phyloP scores from a whole-genome alignment of 2,888 invertebrate species.

The Theretra japonica region DNA sequence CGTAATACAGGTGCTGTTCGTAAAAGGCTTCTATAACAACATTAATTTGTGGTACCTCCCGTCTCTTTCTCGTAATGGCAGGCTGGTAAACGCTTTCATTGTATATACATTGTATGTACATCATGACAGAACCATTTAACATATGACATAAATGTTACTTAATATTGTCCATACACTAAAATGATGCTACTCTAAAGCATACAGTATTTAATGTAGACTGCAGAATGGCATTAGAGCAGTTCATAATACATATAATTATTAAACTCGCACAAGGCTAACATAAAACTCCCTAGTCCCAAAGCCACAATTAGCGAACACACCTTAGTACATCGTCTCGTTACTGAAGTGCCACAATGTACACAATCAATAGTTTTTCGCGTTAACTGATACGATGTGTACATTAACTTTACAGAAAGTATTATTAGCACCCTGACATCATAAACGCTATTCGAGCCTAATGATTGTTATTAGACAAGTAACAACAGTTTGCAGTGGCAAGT shows the following conservation, averaged over 20 bases:
- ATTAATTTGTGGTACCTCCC: neutral
- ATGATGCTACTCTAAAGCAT: too few relatives aligned
- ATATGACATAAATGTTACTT: too few relatives aligned
- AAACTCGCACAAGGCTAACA: neutral
- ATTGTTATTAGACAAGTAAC: constrained; percentile 45
- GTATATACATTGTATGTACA: neutral
- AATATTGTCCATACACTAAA: too few relatives aligned
- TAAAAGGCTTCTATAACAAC: neutral
- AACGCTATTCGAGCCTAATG: constrained; percentile 48
- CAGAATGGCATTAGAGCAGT: too few relatives aligned
- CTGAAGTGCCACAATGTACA: neutral
- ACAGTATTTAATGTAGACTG: too few relatives aligned
- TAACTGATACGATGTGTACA: constrained; percentile 2
- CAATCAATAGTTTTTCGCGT: constrained; percentile 18
- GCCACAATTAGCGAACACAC: neutral
- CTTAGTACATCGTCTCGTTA: neutral
- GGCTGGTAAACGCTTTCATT: neutral
- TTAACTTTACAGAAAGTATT: constrained; percentile 29
- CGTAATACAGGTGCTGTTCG: too few relatives aligned
- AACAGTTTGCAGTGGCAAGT: constrained; percentile 38
- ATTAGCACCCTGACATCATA: constrained; percentile 47
- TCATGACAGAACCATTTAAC: too few relatives aligned
- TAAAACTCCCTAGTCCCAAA: neutral
- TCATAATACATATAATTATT: too few relatives aligned
- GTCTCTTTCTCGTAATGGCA: neutral